Evolutionary conservation across 2,113 vertebrate species (phyloP).

Genomic region (Cathartes aura): DNA sequence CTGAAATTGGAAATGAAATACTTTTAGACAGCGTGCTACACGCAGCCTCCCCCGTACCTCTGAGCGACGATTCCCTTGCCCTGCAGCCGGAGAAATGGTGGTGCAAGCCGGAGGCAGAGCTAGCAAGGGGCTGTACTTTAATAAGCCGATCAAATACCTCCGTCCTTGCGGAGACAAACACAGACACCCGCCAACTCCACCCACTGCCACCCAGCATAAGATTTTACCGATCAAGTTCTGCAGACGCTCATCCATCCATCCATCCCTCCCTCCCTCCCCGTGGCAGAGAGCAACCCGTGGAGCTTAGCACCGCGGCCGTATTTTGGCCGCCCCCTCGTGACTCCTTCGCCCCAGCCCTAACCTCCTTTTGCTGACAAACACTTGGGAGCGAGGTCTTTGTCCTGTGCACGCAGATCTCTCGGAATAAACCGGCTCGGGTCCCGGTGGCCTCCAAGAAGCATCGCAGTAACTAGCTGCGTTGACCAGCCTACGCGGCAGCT

Average conservation of each 20-base stretch:
- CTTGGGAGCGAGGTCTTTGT: neutral
- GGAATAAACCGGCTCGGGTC: neutral
- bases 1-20: neutral
- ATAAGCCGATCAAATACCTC: neutral
- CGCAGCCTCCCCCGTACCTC: neutral
- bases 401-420: accelerated
- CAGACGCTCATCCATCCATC: neutral
- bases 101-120: neutral
- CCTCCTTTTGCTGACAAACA: neutral
- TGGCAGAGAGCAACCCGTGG: accelerated
- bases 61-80: accelerated
- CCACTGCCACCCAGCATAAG: neutral
- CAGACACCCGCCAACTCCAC: neutral
- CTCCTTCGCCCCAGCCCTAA: neutral
- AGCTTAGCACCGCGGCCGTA: neutral
- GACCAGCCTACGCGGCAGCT: too few relatives aligned
- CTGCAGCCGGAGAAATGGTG: accelerated
- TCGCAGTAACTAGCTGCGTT: accelerated
- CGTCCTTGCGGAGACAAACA: neutral
- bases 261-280: neutral
- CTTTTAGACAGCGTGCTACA: neutral
- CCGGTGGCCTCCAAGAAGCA: neutral
- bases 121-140: neutral
- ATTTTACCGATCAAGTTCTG: neutral
- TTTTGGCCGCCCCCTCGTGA: neutral